Conservation (phyloP, 2,797 vertebrate species). For the Spinibarbus caldwelli region DNA sequence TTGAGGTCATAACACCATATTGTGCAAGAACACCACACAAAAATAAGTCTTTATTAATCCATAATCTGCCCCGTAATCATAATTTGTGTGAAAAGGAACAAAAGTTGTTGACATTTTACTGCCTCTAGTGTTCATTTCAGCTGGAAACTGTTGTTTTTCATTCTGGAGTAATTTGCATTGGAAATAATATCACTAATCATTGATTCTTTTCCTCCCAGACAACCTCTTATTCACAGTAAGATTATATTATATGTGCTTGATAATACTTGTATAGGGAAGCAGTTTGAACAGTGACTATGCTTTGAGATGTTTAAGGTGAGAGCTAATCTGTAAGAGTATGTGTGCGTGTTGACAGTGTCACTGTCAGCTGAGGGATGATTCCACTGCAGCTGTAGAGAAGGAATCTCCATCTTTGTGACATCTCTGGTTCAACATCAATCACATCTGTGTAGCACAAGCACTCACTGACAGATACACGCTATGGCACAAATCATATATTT, state of each 20-base stretch:
- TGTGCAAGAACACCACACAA: neutral
- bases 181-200: neutral
- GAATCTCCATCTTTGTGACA: constrained; percentile 30
- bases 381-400: constrained; percentile 1
- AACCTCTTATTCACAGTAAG: neutral
- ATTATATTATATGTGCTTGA: neutral
- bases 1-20: neutral
- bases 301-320: neutral
- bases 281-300: neutral
- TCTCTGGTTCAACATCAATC: constrained; percentile 20
- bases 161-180: neutral
- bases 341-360: neutral
- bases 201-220: neutral
- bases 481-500: constrained; percentile 28
- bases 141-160: neutral
- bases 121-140: neutral
- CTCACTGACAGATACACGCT: constrained; percentile 15
- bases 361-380: constrained; percentile 29
- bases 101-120: neutral
- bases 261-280: neutral
- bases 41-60: neutral
- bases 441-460: constrained; percentile 19
- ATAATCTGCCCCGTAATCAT: neutral
- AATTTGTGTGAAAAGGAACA: neutral
- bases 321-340: neutral